These are phyloP conservation scores for Chrysocyon brachyurus DNA, from an alignment of 2,797 vertebrate species.

Conservation along the genomic window DNA sequence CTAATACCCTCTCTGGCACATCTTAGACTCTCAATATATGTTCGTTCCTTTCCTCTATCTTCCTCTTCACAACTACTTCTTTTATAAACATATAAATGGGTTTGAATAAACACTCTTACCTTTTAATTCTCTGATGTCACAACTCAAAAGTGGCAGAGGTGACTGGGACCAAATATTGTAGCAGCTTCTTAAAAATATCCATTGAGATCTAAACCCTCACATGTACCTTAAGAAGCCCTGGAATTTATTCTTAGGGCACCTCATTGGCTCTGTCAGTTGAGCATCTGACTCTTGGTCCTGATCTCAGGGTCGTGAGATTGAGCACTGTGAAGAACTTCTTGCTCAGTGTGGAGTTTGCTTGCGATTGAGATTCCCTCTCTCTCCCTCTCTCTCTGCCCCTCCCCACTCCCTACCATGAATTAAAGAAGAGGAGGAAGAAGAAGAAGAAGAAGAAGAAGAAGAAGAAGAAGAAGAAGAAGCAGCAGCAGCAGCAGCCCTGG, in stretches of 20 bases:
- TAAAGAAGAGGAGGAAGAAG: no score
- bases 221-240: not conserved
- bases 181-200: not conserved
- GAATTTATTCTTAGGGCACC: not conserved
- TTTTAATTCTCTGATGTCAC: not conserved
- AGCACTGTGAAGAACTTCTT: accelerated
- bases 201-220: not conserved
- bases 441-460: no score
- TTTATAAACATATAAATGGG: not conserved
- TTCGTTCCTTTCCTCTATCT: not conserved
- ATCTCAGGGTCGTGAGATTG: not conserved
- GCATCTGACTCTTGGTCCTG: not conserved
- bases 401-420: not conserved
- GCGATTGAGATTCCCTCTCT: not conserved
- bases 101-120: not conserved
- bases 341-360: not conserved
- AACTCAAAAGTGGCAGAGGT: not conserved
- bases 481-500: not conserved
- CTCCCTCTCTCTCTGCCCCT: not conserved
- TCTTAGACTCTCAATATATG: not conserved
- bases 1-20: not conserved
- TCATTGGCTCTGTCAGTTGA: not conserved
- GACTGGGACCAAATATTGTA: not conserved
- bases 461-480: no score
- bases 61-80: not conserved